A percentile compares a stretch with the other conserved stretches of the same genome.
Conservation (phyloP, 2,797 vertebrate genomes). For the Sebastolobus altivelis region DNA sequence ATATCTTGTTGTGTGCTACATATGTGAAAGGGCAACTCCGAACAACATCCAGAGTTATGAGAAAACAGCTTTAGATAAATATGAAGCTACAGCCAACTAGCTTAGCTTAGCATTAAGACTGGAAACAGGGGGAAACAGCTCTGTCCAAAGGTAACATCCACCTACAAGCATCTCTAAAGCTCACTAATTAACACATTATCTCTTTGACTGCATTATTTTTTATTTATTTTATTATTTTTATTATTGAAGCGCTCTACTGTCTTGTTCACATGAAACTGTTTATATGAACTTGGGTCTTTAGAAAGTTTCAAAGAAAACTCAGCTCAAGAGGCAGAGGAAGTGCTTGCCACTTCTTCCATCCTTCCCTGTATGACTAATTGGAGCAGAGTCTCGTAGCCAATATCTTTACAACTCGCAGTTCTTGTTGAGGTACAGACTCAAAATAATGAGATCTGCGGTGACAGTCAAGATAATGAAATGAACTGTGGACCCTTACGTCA, state of each 20-base stretch:
- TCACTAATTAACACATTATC: not conserved
- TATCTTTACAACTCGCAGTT: not conserved
- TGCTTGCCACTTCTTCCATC: not conserved
- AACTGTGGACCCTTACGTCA: slow-evolving; percentile 2
- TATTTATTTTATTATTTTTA: too few relatives aligned
- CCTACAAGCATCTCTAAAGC: not conserved
- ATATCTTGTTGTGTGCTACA: too few relatives aligned
- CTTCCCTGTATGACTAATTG: slow-evolving; percentile 5
- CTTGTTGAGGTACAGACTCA: not conserved
- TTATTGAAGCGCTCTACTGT: not conserved
- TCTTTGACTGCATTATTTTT: not conserved
- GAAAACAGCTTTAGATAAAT: not conserved
- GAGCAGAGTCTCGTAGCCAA: not conserved
- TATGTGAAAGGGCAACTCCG: too few relatives aligned
- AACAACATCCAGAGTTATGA: not conserved
- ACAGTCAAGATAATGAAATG: slow-evolving; percentile 29
- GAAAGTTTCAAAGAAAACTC: slow-evolving; percentile 6
- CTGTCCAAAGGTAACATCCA: not conserved
- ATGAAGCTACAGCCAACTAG: not conserved
- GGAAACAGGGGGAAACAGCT: not conserved
- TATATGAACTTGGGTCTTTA: not conserved
- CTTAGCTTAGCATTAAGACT: not conserved
- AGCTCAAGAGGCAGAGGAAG: not conserved
- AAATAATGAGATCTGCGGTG: slow-evolving; percentile 27
- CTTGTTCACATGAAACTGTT: not conserved